Base-by-base conservation (phyloP, 2,888 invertebrate species). In the Catonia carolina region DNA sequence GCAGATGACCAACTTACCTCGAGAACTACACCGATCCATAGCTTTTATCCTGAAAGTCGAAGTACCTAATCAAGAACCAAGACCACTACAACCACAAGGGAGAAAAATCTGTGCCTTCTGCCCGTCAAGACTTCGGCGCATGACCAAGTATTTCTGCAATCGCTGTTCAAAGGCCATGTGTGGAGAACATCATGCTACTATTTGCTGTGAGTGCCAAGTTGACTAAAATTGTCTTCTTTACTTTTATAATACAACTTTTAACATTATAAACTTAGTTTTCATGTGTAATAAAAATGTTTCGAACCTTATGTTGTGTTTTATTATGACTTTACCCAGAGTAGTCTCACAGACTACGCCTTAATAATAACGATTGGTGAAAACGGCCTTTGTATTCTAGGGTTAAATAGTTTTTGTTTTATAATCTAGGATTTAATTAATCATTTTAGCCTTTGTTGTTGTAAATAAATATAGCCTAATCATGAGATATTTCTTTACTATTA, bases 61-160 rank as follows among this genome's bases (percentile, higher is more conserved):
- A 37, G 37, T 37, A 14, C 37, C 37, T 37, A 37, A 37, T 37
- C 37, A 37, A 8, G 37, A 37, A 37, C 37, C n/a, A 37, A 37
- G 37, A 37, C 37, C 37, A 47, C 2, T n/a, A n/a, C n/a, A 47
- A 47, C 47, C 47, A 22, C 47, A 47, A 47, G 18, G 23, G 47
- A 20, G 47, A 22, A 47, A 47, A 47, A 47, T 47, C 47, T 47
- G 47, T 23, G 18, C 47, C 20, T 47, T 47, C 47, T 47, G 47
- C 47, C 47, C 47, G 14, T 47, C 47, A 47, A 47, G 47, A 47
- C 47, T 47, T 18, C 20, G 47, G 47, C 47, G 22, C 14, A 47
- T 47, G 47, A 47, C 47, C 23, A 47, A 47, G 47, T 47, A 47
- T 22, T 47, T 47, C 47, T 47, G 47, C 47, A 47, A 23, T 47